Percentiles rank a stretch among this genome's conserved stretches.
Evolutionary conservation across 1,140 invertebrate genomes (phyloP).

Genomic region (Armadillidium nasatum): DNA sequence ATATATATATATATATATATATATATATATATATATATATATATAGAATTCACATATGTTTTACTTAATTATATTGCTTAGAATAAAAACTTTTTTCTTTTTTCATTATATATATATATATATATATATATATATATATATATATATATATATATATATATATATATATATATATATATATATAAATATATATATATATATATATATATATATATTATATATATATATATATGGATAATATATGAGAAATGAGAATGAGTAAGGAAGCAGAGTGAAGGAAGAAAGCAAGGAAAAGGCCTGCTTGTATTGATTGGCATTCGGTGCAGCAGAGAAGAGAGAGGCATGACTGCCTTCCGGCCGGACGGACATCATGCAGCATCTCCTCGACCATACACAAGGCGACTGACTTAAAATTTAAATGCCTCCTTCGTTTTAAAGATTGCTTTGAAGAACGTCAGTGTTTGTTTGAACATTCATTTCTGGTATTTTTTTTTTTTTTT

Average conservation of each 20-base stretch:
- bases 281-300: background rate
- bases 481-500: too few relatives aligned
- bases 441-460: background rate
- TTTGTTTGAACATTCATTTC: background rate
- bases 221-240: too few relatives aligned
- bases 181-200: background rate
- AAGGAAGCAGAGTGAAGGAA: background rate
- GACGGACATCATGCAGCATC: too few relatives aligned
- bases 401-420: background rate
- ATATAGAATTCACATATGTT: too few relatives aligned
- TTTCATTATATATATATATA: too few relatives aligned
- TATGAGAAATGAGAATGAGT: background rate
- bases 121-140: constrained; percentile 13
- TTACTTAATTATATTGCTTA: too few relatives aligned
- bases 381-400: background rate
- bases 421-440: background rate
- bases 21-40: constrained; percentile 15
- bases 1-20: constrained; percentile 6
- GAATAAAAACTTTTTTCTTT: too few relatives aligned
- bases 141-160: constrained; percentile 15
- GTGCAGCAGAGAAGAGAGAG: too few relatives aligned
- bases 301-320: background rate
- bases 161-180: background rate
- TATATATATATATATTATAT: constrained; percentile 10
- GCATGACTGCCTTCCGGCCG: too few relatives aligned